A percentile compares a stretch with the other conserved stretches of the same genome.
These are phyloP conservation scores for Chascanopsetta lugubris DNA, from an alignment of 2,113 vertebrate genomes.

Conservation along the genomic window DNA sequence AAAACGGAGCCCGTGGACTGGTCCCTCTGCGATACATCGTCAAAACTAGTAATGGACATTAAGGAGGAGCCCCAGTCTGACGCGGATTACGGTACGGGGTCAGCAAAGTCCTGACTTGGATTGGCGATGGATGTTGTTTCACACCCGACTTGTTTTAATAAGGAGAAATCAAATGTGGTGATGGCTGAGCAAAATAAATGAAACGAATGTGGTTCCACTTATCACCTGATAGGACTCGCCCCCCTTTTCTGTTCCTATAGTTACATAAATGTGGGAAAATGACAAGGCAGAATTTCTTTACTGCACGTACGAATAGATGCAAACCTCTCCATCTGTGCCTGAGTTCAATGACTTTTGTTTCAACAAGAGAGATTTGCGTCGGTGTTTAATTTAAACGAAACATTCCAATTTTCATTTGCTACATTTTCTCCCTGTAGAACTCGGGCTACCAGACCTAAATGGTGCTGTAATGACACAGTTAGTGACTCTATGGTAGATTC, in stretches of 20 bases:
- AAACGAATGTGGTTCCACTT: conserved; percentile 10
- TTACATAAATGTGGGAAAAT: background rate
- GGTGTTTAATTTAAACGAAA: conserved; percentile 2
- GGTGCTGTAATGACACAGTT: background rate
- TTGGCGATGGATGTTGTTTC: conserved; percentile 33
- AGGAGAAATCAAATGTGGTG: background rate
- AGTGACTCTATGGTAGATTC: background rate
- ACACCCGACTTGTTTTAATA: background rate
- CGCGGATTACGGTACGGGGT: background rate
- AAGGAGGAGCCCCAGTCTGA: conserved; percentile 46
- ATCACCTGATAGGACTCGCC: background rate
- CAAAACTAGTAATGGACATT: conserved; percentile 3
- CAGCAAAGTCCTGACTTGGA: conserved; percentile 23
- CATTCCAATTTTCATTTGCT: conserved; percentile 37
- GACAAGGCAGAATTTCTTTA: conserved; percentile 3
- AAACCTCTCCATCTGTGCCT: background rate
- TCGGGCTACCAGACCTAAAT: background rate
- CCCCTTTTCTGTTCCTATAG: conserved; percentile 7
- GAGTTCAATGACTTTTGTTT: background rate
- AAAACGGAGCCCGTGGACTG: conserved; percentile 9
- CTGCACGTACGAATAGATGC: background rate
- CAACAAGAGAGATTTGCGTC: background rate
- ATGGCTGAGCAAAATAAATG: background rate
- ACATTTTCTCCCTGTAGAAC: background rate
- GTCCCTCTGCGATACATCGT: background rate